Evolutionary conservation across 2,797 vertebrate genomes (phyloP), one percentile per base, ranked within the genome.

Genomic region (Tangara arthus): DNA sequence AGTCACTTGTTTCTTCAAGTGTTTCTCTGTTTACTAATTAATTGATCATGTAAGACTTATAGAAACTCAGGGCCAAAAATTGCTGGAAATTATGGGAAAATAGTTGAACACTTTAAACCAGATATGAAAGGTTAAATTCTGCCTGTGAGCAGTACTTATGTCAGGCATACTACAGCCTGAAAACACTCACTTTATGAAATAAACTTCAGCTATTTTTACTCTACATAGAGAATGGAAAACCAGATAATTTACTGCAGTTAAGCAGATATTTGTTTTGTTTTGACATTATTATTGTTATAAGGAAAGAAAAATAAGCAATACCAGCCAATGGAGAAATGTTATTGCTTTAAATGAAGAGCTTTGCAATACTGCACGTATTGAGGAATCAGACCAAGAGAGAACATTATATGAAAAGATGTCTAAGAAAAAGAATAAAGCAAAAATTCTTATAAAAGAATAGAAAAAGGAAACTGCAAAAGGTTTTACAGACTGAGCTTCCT

Each of bases 151-250:
- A 27, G 8, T 88, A 44, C 46, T 93, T 26, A 50, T 34, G 63
- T 77, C 9, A 10, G 50, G 34, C 39, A 50, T 26, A 70, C 22
- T 68, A 21, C 27, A 89, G 53, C 21, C 47, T 89, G 42, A 47
- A 73, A 92, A 65, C 55, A 69, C 37, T 71, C 39, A 72, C 30
- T 90, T 92, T 73, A 34, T 76, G 61, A 94, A 93, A 93, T 87
- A 82, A 94, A 66, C 79, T 94, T 53, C 50, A 92, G 57, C 77
- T 92, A 92, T 82, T 97, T 97, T 91, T 71, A 86, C 55, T 60
- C 65, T 56, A 22, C 55, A 65, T 34, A 75, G 46, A 93, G 11
- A 59, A 90, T 69, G 11, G 23, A 82, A 94, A 91, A 60, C 11
- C 75, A 60, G 32, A 85, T 66, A 89, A 91, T 87, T 94, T 81